Evolutionary conservation across 2,888 invertebrate species (phyloP).

Genomic region (Hyppa rectilinea): DNA sequence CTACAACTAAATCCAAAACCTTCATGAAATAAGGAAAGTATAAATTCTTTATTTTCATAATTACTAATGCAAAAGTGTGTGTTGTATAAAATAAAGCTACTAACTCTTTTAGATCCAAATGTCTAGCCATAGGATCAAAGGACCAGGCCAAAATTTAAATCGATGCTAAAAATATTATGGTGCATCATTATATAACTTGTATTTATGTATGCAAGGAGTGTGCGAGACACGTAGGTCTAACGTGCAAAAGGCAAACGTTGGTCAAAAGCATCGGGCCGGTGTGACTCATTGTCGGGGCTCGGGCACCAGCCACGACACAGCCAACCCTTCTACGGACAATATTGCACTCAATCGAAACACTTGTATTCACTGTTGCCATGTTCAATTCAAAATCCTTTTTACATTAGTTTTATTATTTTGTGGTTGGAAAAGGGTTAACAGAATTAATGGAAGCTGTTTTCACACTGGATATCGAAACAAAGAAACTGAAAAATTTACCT

Average conservation of each 20-base stretch:
- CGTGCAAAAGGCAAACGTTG: conserved; percentile 66
- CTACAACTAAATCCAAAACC: not conserved
- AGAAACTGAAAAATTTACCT: no score
- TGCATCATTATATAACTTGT: conserved; percentile 28
- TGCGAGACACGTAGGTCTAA: conserved; percentile 62
- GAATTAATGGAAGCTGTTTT: not conserved
- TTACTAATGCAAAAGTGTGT: not conserved
- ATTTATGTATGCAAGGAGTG: conserved; percentile 44
- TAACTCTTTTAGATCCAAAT: conserved; percentile 2
- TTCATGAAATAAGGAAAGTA: not conserved
- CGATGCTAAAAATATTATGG: conserved; percentile 1
- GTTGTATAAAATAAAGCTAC: not conserved
- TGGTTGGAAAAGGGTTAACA: not conserved
- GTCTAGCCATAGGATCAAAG: not conserved
- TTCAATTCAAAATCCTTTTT: conserved; percentile 6
- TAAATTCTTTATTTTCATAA: not conserved
- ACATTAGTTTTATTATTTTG: conserved; percentile 8
- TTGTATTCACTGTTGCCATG: conserved; percentile 40
- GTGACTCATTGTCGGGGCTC: conserved; percentile 77
- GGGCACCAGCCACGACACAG: conserved; percentile 64
- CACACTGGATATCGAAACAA: not conserved
- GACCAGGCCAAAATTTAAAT: not conserved
- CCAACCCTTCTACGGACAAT: conserved; percentile 66
- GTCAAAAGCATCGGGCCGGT: conserved; percentile 71
- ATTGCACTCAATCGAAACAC: conserved; percentile 55